phyloP scores from a whole-genome alignment of 2,888 invertebrate genomes.

The Notocelia uddmanniana region DNA sequence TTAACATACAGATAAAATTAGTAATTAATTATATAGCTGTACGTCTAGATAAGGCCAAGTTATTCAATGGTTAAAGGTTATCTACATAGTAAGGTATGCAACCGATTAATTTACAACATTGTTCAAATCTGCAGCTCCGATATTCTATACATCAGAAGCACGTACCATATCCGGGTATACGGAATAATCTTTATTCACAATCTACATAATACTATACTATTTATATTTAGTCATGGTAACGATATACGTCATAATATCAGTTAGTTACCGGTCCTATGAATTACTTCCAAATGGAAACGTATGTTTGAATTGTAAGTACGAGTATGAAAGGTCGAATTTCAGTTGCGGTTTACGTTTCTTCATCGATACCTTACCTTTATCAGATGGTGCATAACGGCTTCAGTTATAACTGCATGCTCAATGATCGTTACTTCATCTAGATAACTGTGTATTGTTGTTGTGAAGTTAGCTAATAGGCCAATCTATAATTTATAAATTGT shows the following conservation, averaged over 20 bases:
- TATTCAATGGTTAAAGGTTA: constrained; percentile 4
- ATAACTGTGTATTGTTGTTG: background rate
- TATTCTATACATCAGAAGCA: background rate
- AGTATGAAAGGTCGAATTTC: constrained; percentile 36
- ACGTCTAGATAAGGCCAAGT: background rate
- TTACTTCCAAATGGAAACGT: background rate
- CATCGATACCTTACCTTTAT: constrained; percentile 27
- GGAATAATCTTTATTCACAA: constrained; percentile 2
- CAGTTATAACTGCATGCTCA: constrained; percentile 17
- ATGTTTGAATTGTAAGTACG: no score
- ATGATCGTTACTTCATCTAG: constrained; percentile 23
- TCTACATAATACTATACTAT: background rate
- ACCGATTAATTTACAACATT: constrained; percentile 6
- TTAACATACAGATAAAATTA: no score
- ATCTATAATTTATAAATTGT: background rate
- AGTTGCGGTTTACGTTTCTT: constrained; percentile 28
- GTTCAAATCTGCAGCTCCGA: background rate
- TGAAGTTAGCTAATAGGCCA: background rate
- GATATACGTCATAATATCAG: background rate
- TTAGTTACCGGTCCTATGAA: background rate
- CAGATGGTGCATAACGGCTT: constrained; percentile 31
- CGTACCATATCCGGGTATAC: background rate
- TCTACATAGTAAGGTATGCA: background rate
- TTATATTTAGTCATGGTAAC: background rate
- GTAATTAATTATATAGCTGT: no score